A percentile compares a stretch with the other conserved stretches of the same genome.
These are phyloP conservation scores for Sycophila sp. DNA, from an alignment of 1,140 invertebrate species.

Conservation along the genomic window DNA sequence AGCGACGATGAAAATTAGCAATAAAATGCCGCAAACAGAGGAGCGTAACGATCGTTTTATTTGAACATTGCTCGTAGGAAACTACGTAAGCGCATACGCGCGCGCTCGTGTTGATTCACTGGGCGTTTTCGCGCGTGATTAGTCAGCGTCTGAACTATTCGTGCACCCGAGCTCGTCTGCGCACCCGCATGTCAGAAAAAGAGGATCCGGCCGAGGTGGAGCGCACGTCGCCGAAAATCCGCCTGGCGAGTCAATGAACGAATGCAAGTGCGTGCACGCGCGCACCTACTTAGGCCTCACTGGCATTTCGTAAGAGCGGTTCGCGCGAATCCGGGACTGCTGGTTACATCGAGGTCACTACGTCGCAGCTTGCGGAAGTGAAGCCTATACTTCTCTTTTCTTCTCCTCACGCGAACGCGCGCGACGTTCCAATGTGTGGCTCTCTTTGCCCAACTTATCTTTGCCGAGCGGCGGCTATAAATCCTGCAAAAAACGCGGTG, in stretches of 20 bases:
- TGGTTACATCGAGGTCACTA: neutral
- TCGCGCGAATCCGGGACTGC: no score
- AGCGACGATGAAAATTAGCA: no score
- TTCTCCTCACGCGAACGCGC: no score
- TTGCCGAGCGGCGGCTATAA: no score
- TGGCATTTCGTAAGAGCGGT: conserved; percentile 9
- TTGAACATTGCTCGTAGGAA: neutral
- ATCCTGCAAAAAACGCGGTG: no score
- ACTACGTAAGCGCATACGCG: neutral
- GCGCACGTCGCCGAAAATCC: neutral
- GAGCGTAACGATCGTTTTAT: neutral
- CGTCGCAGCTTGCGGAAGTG: neutral
- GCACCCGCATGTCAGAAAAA: neutral
- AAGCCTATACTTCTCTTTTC: neutral
- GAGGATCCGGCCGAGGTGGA: neutral
- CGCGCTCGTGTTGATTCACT: conserved; percentile 6
- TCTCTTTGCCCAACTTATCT: no score
- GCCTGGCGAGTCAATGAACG: conserved; percentile 8
- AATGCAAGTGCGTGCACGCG: conserved; percentile 1
- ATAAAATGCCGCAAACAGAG: neutral
- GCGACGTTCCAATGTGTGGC: no score
- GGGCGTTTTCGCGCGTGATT: conserved; percentile 12
- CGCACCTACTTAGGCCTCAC: no score
- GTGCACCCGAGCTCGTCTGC: neutral
- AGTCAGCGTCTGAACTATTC: conserved; percentile 8